phyloP scores from a whole-genome alignment of 2,888 invertebrate genomes.

The Sinhomidia bicolor region DNA sequence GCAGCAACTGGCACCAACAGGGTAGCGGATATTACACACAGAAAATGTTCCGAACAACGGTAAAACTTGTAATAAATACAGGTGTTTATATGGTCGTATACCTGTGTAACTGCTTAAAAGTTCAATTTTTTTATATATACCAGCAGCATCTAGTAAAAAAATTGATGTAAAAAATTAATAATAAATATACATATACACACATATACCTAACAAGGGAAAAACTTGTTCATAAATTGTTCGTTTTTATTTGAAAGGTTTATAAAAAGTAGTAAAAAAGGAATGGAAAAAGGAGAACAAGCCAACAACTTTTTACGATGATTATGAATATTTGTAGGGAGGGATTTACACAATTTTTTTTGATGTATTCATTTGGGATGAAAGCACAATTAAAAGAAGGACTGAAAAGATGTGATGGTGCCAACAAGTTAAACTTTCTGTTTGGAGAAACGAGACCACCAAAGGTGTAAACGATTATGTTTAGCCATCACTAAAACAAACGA shows the following conservation, averaged over 20 bases:
- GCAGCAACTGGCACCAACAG: conserved; percentile 27
- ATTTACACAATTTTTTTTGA: conserved; percentile 24
- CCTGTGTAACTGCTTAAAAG: background rate
- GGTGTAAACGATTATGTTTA: conserved; percentile 68
- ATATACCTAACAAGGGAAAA: background rate
- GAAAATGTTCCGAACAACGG: conserved; percentile 51
- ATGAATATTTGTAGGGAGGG: background rate
- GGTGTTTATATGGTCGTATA: background rate
- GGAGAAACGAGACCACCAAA: conserved; percentile 75
- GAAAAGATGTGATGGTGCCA: conserved; percentile 67
- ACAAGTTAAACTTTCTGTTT: conserved; percentile 65
- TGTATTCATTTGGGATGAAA: conserved; percentile 44
- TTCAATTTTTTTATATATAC: background rate
- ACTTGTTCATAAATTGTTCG: conserved; percentile 52
- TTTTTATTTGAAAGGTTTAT: conserved; percentile 14
- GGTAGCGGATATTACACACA: conserved; percentile 47
- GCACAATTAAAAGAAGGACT: conserved; percentile 65
- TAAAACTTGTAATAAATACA: conserved; percentile 2
- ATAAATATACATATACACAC: background rate
- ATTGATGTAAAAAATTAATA: no score
- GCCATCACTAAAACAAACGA: conserved; percentile 24
- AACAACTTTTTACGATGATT: background rate
- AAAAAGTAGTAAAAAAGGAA: background rate
- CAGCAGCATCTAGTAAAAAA: background rate
- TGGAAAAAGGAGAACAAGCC: conserved; percentile 37